Conservation (phyloP, 2,797 vertebrate genomes). For the Antennarius maculatus region DNA sequence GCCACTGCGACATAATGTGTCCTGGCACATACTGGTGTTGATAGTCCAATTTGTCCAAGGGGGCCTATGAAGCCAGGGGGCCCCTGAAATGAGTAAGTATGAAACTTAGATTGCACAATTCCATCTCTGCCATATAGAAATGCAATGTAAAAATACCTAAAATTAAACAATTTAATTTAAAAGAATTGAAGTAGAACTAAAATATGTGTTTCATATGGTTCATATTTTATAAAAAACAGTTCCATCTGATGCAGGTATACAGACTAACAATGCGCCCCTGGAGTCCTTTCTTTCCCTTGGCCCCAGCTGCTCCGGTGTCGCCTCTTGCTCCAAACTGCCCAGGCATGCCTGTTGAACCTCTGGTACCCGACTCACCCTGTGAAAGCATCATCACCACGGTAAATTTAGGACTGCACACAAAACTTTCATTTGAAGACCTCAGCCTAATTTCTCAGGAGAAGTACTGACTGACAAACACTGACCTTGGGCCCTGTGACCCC, state of each 20-base stretch:
- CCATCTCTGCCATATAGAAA: neutral
- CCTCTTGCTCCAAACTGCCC: slow-evolving; percentile 79
- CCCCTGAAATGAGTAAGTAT: slow-evolving; percentile 68
- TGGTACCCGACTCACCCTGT: slow-evolving; percentile 74
- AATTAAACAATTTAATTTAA: neutral
- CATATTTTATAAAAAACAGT: too few relatives aligned
- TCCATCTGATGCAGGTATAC: neutral
- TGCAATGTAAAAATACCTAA: too few relatives aligned
- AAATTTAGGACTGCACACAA: neutral
- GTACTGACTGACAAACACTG: slow-evolving; percentile 12
- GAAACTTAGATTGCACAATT: neutral
- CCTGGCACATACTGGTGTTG: slow-evolving; percentile 64
- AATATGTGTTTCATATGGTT: neutral
- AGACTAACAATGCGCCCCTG: slow-evolving; percentile 73
- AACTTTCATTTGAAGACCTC: slow-evolving; percentile 6
- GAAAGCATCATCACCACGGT: slow-evolving; percentile 6
- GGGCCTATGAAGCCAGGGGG: slow-evolving; percentile 67
- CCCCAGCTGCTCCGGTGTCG: slow-evolving; percentile 64
- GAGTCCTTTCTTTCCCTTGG: slow-evolving; percentile 74
- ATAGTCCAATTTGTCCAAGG: slow-evolving; percentile 65
- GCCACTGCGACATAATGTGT: slow-evolving; percentile 5
- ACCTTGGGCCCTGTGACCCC: slow-evolving; percentile 72
- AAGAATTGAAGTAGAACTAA: neutral
- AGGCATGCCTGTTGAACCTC: slow-evolving; percentile 59
- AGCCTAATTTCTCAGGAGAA: neutral